Conservation (phyloP, 2,113 vertebrate genomes). For the Nerophis ophidion region DNA sequence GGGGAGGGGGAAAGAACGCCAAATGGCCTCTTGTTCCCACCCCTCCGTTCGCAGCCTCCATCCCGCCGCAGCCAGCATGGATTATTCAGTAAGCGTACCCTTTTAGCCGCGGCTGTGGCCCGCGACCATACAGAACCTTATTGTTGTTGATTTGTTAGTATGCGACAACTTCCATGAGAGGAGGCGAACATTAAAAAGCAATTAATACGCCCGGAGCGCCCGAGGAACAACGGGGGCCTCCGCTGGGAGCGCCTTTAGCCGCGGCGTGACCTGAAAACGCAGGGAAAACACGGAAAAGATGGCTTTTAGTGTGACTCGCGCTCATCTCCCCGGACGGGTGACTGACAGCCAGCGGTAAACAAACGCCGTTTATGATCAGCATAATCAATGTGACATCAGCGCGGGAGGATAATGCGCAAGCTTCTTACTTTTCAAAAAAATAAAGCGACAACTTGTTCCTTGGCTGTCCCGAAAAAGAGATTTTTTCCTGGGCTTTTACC, state of each 20-base stretch:
- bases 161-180: conserved; percentile 55
- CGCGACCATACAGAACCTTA: conserved; percentile 47
- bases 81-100: conserved; percentile 67
- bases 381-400: conserved; percentile 81
- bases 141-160: conserved; percentile 68
- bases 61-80: conserved; percentile 51
- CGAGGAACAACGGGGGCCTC: conserved; percentile 38
- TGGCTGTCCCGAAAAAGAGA: conserved; percentile 22
- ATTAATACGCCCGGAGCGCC: conserved; percentile 67
- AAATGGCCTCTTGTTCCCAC: conserved; percentile 56
- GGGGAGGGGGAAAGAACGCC: conserved; percentile 44
- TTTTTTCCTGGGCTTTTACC: conserved; percentile 52
- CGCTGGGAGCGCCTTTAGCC: conserved; percentile 48
- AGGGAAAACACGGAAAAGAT: conserved; percentile 60
- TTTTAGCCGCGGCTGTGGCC: conserved; percentile 58
- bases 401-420: conserved; percentile 51
- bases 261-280: conserved; percentile 46
- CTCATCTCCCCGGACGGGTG: conserved; percentile 60
- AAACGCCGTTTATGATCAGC: conserved; percentile 71
- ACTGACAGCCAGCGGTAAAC: conserved; percentile 68
- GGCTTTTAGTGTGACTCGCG: conserved; percentile 70
- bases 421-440: conserved; percentile 15
- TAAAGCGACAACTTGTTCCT: conserved; percentile 49
- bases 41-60: conserved; percentile 57
- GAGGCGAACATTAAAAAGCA: conserved; percentile 76